These are phyloP conservation scores for Drosophila sordidapex DNA, from an alignment of 2,888 invertebrate species.

Conservation along the genomic window DNA sequence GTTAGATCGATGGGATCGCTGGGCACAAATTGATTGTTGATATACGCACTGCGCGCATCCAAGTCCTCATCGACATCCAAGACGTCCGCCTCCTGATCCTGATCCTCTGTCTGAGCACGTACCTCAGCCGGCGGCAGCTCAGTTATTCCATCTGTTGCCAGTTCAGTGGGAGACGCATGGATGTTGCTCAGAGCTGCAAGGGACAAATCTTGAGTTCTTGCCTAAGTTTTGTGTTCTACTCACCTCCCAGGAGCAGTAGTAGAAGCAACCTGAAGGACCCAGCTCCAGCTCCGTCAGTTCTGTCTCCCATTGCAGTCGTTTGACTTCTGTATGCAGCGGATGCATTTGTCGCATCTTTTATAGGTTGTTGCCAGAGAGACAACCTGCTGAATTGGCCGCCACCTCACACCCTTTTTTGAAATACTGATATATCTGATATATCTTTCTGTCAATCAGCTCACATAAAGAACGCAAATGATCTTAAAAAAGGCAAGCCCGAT, in stretches of 20 bases:
- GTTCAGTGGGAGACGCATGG: constrained; percentile 25
- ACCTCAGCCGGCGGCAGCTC: constrained; percentile 32
- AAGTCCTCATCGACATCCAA: constrained; percentile 61
- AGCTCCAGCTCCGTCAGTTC: constrained; percentile 18
- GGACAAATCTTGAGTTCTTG: neutral
- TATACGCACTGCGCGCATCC: constrained; percentile 76
- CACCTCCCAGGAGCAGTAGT: constrained; percentile 41
- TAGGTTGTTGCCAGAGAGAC: constrained; percentile 27
- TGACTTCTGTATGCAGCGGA: constrained; percentile 46
- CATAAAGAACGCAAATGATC: constrained; percentile 34
- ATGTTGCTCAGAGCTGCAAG: neutral
- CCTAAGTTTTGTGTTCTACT: constrained; percentile 8
- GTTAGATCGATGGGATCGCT: constrained; percentile 54
- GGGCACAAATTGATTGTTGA: constrained; percentile 77
- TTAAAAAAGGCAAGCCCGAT: constrained; percentile 8
- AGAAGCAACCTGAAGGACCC: constrained; percentile 5
- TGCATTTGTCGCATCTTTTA: constrained; percentile 56
- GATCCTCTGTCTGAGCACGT: constrained; percentile 46
- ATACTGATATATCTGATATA: constrained; percentile 23
- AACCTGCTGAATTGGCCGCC: constrained; percentile 30
- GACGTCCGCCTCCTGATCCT: constrained; percentile 8
- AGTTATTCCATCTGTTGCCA: constrained; percentile 13
- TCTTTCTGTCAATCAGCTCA: constrained; percentile 54
- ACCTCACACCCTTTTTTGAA: constrained; percentile 51
- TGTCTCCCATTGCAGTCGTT: constrained; percentile 57